Evolutionary conservation across 1,140 invertebrate genomes (phyloP), one percentile per base, ranked within the genome.

Genomic region (Agraylea sexmaculata): DNA sequence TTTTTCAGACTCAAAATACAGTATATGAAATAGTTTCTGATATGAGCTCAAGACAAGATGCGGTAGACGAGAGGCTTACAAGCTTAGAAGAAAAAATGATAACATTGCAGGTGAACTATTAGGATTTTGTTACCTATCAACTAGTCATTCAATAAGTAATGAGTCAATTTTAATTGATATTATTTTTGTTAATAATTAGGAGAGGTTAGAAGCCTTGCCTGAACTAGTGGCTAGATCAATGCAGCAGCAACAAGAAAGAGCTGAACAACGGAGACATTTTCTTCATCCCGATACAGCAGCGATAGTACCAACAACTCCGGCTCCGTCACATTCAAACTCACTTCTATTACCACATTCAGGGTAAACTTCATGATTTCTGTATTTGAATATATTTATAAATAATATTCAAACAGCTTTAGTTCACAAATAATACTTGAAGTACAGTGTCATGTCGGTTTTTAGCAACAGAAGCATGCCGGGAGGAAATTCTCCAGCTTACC

Each of bases 21-120:
- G 90, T 96, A 34, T 94, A 95, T 62, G 92, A 95, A 67, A 86
- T 95, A 52, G 90, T 96, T 30, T 88, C 87, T 13, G 92, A 96
- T 53, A 91, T 96, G 83, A 91, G 85, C 58, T 78, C 79, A 28
- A 78, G 89, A 39, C 89, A 94, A 59, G 84, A 91, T 57, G 74
- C 78, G 10, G 70, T 95, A 47, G 92, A 97, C 60, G 87, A 89
- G 58, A 77, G 86, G 50, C 64, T 93, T 50, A 74, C 78, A 38
- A 77, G 77, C 51, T 70, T 94, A 54, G 89, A 93, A 68, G 88
- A 92, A 54, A 89, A 89, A 70, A 62, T 91, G 53, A 72, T 72
- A 39, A 68, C 75, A 37, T 64, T 91, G 53, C 80, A 83, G 62
- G 75, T 76, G 57, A 56, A 28, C 2, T 0, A 12, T 19, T 13